Percentiles rank a stretch among this genome's conserved stretches.
These are phyloP conservation scores for Lampris incognitus DNA, from an alignment of 2,113 vertebrate species.

Conservation along the genomic window DNA sequence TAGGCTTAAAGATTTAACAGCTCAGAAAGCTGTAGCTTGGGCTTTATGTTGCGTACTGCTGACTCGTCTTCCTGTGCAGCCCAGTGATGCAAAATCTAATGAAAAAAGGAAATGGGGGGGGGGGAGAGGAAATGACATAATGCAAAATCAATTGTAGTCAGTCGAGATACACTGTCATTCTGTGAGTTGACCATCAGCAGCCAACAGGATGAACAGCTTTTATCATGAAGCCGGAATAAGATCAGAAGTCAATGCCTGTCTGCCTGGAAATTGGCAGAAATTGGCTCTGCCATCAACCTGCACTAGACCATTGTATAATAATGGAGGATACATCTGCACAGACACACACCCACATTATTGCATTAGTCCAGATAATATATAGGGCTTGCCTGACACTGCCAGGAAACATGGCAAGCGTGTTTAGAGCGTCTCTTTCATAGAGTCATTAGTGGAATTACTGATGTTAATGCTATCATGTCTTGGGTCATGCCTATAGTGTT, in stretches of 20 bases:
- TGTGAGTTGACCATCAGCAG: slow-evolving; percentile 2
- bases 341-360: not conserved
- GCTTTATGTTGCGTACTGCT: slow-evolving; percentile 37
- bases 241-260: not conserved
- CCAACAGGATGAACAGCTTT: slow-evolving; percentile 12
- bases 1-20: slow-evolving; percentile 19
- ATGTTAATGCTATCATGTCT: not conserved
- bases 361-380: not conserved
- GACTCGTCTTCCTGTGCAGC: slow-evolving; percentile 58
- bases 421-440: not conserved
- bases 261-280: not conserved
- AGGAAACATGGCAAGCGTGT: not conserved
- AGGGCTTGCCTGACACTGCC: not conserved
- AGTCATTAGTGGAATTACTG: not conserved
- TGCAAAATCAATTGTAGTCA: slow-evolving; percentile 19
- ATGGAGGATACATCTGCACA: no score
- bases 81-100: not conserved
- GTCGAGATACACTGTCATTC: not conserved
- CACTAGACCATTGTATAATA: not conserved
- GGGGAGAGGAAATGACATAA: slow-evolving; percentile 49
- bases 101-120: slow-evolving; percentile 33
- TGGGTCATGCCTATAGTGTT: not conserved
- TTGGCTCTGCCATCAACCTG: not conserved
- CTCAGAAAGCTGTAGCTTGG: slow-evolving; percentile 12
- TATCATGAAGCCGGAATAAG: slow-evolving; percentile 9